Conservation (phyloP, 2,797 vertebrate species). For the Chanos chanos region DNA sequence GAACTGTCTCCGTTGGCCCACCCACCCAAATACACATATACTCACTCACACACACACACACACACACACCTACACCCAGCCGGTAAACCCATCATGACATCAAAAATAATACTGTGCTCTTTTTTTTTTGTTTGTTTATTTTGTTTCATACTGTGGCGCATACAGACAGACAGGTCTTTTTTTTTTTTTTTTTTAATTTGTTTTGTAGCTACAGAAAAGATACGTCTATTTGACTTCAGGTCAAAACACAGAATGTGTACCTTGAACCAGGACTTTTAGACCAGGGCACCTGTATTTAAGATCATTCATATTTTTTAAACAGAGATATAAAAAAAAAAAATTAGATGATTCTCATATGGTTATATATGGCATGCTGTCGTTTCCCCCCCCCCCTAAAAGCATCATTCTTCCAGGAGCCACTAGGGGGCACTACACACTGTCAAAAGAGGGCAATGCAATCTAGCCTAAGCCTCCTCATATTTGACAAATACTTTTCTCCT, state of each 20-base stretch:
- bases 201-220: constrained; percentile 62
- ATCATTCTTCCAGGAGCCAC: constrained; percentile 41
- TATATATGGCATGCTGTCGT: constrained; percentile 43
- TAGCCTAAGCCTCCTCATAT: constrained; percentile 50
- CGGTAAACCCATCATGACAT: constrained; percentile 46
- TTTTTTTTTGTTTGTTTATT: constrained; percentile 27
- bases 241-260: constrained; percentile 55
- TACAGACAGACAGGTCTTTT: constrained; percentile 38
- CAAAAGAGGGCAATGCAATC: constrained; percentile 55
- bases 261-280: constrained; percentile 57
- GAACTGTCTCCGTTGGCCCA: too few relatives aligned
- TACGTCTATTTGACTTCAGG: constrained; percentile 53
- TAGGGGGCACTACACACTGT: constrained; percentile 49
- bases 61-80: constrained; percentile 11
- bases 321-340: constrained; percentile 43
- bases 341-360: constrained; percentile 54
- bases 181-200: constrained; percentile 49
- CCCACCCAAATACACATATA: neutral
- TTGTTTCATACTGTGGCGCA: constrained; percentile 20
- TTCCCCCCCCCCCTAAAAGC: constrained; percentile 49
- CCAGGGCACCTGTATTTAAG: constrained; percentile 50
- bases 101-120: constrained; percentile 66
- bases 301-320: constrained; percentile 60
- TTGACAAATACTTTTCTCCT: too few relatives aligned
- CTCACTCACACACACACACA: constrained; percentile 33